Conservation (phyloP, 1,140 invertebrate genomes). For the Caerostris extrusa region DNA sequence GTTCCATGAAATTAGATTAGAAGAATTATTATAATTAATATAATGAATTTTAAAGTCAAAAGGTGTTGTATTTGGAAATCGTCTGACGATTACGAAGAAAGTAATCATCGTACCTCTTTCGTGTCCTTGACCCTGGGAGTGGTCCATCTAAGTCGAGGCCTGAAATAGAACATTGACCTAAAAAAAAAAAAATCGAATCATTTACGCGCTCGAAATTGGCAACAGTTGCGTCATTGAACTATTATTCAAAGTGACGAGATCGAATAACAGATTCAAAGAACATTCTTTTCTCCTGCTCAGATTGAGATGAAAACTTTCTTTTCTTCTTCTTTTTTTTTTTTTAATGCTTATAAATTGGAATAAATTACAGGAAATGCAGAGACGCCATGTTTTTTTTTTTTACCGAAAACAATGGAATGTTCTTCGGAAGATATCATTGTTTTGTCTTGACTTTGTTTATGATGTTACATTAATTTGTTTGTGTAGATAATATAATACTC, state of each 20-base stretch:
- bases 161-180: constrained; percentile 46
- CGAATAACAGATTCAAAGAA: background rate
- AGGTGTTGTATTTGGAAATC: too few species aligned
- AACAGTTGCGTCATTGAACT: background rate
- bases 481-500: background rate
- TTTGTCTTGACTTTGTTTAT: background rate
- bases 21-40: too few species aligned
- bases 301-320: too few species aligned
- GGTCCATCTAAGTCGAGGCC: constrained; percentile 9
- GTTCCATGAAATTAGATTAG: too few species aligned
- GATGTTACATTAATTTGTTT: background rate
- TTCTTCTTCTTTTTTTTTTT: background rate
- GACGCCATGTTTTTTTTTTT: background rate
- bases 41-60: too few species aligned
- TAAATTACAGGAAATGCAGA: background rate
- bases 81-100: background rate
- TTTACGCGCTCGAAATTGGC: background rate
- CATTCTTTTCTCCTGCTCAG: background rate
- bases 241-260: background rate
- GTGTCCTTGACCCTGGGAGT: constrained; percentile 48
- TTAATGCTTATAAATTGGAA: background rate
- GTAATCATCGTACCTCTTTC: background rate
- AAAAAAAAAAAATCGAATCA: background rate
- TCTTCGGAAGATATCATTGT: background rate
- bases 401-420: background rate